Evolutionary conservation across 2,113 vertebrate genomes (phyloP), one percentile per base, ranked within the genome.

Genomic region (Psammodynastes pulverulentus): DNA sequence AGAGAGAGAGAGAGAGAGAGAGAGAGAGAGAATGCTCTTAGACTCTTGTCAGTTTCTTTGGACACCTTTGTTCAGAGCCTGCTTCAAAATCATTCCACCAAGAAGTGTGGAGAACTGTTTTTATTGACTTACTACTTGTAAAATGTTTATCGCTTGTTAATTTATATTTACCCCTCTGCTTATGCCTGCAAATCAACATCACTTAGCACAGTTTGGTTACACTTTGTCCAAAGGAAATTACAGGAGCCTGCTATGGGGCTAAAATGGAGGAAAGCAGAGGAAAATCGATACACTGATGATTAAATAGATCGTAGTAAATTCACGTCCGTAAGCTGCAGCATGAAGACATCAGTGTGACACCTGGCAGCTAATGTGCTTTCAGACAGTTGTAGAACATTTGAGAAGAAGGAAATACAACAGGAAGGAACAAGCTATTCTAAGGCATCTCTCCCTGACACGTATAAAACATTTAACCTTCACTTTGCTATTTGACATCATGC

Each of bases 231-330:
- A 97, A 97, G 97, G 96, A 98, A 98, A 98, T 98, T 98, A 98
- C 97, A 97, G 97, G 97, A 97, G 97, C 97, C 97, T 97, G 97
- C 97, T 98, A 98, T 97, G 97, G 98, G 97, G 97, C 96, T 98
- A 98, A 98, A 98, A 98, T 98, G 98, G 97, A 98, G 97, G 97
- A 97, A 98, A 98, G 97, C 98, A 97, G 97, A 96, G 96, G 97
- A 98, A 98, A 98, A 98, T 98, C 98, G 98, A 98, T 98, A 98
- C 96, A 95, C 97, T 97, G 97, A 98, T 98, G 98, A 98, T 99
- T 98, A 98, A 98, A 98, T 98, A 98, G 98, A 98, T 98, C 97
- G 98, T 98, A 98, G 98, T 97, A 98, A 98, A 98, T 98, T 98
- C 98, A 98, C 98, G 97, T 97, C 97, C 98, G 97, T 98, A 97